Evolutionary conservation across 2,797 vertebrate species (phyloP), one percentile per base, ranked within the genome.

Genomic region (Poecilia picta): DNA sequence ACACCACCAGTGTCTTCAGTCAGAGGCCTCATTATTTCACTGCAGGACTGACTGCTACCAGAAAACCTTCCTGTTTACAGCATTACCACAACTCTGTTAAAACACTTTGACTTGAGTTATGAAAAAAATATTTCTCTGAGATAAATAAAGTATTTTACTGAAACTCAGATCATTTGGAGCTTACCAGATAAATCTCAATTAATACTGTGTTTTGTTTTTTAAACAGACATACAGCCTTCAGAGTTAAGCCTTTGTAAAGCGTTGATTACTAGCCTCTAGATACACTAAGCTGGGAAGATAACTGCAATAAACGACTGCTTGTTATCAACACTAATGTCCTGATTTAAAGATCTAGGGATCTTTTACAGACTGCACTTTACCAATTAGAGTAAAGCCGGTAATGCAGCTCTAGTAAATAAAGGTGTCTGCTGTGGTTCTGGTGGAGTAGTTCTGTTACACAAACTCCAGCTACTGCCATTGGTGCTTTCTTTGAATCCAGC

Each of bases 401-500:
- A n/a, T 18, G 41, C 41, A 45, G 8, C 25, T 25, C 64, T 71
- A 4, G 43, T 45, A 70, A 70, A 70, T 70, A 70, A 43, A 25
- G 39, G 39, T 70, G 41, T n/a, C 66, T 70, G 66, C 12, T 28
- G 41, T 28, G 45, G 43, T 51, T 74, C 8, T 43, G 8, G 13
- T 33, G n/a, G n/a, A 20, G 39, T 36, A 46, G n/a, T 7, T 75
- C 5, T 55, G 47, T 64, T 36, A 33, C 46, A 72, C 46, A 72
- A 78, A 75, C 28, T 41, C 51, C 28, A 79, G 25, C 39, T 28
- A 51, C 53, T 15, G 64, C 11, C 73, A 49, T 18, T 36, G 10
- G 20, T 18, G 31, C 31, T 28, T 64, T 53, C 10, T 66, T 51
- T n/a, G 70, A 77, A 80, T 73, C 33, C 75, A 73, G n/a, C 41